Evolutionary conservation across 1,140 invertebrate genomes (phyloP).

Genomic region (Drosophila dunni): DNA sequence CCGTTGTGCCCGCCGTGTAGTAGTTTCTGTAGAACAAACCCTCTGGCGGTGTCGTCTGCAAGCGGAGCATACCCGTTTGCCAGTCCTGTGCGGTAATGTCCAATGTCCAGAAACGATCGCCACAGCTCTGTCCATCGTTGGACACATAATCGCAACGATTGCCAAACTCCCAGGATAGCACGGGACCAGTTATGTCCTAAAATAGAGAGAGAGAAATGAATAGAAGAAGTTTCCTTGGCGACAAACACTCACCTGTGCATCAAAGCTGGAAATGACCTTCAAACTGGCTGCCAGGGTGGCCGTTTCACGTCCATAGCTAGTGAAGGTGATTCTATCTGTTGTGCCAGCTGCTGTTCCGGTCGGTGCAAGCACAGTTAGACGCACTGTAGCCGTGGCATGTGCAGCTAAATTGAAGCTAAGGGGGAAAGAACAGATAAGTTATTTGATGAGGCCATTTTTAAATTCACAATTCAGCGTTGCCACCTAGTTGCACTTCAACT

Average conservation of each 20-base stretch:
- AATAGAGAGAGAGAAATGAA: constrained; percentile 15
- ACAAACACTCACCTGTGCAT: constrained; percentile 57
- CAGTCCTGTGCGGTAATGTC: constrained; percentile 87
- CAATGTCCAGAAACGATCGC: constrained; percentile 87
- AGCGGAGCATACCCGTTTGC: constrained; percentile 87
- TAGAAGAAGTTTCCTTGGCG: background rate
- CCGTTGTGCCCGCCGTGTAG: constrained; percentile 87
- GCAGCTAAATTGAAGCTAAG: constrained; percentile 84
- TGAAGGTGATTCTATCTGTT: constrained; percentile 87
- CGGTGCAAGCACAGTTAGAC: constrained; percentile 86
- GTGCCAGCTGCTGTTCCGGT: constrained; percentile 84
- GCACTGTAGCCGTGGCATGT: constrained; percentile 86
- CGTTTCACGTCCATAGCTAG: constrained; percentile 83
- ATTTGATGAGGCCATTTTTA: background rate
- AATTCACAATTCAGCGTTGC: too few relatives aligned
- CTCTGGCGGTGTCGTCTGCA: constrained; percentile 86
- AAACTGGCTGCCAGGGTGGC: constrained; percentile 65
- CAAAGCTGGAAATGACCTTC: constrained; percentile 71
- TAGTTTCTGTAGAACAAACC: constrained; percentile 84
- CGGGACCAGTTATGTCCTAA: constrained; percentile 84
- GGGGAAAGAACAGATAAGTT: background rate
- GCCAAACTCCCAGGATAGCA: constrained; percentile 85
- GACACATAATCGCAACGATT: constrained; percentile 78
- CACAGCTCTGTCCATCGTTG: constrained; percentile 84
- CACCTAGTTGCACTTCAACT: too few relatives aligned